Evolutionary conservation across 2,888 invertebrate genomes (phyloP).

Genomic region (Hydriomena furcata): DNA sequence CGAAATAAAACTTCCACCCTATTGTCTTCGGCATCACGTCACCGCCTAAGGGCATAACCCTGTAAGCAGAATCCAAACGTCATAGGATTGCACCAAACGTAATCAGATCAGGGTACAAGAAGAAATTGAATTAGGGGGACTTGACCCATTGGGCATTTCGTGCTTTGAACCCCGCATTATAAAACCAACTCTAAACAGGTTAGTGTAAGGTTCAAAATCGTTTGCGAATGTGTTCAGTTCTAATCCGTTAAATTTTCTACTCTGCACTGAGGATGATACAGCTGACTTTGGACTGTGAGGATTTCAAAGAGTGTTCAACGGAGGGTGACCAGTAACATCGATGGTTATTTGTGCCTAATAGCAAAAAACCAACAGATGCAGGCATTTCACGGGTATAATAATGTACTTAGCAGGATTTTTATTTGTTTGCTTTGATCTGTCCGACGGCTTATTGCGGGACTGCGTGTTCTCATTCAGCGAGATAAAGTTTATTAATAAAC

Average conservation of each 20-base stretch:
- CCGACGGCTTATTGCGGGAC: constrained; percentile 44
- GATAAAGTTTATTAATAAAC: not conserved
- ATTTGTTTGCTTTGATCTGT: constrained; percentile 74
- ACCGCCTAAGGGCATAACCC: constrained; percentile 45
- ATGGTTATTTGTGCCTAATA: constrained; percentile 80
- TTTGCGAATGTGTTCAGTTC: not conserved
- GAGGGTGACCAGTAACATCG: constrained; percentile 66
- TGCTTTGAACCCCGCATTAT: constrained; percentile 17
- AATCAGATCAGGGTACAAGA: constrained; percentile 76
- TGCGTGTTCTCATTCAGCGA: constrained; percentile 39
- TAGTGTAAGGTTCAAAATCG: constrained; percentile 4
- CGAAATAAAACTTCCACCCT: not conserved
- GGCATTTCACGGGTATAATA: constrained; percentile 82
- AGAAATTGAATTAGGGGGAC: constrained; percentile 76
- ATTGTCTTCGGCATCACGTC: constrained; percentile 31
- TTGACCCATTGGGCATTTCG: constrained; percentile 62
- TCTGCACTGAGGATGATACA: constrained; percentile 6
- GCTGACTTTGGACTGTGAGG: constrained; percentile 1
- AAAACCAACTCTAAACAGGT: constrained; percentile 28
- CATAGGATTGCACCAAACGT: constrained; percentile 63
- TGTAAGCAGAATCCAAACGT: constrained; percentile 47
- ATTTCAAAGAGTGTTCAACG: constrained; percentile 23
- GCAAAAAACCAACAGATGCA: constrained; percentile 81
- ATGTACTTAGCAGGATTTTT: constrained; percentile 79
- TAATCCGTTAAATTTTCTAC: not conserved